Base-by-base conservation (phyloP, 2,797 vertebrate species). In the Alexandromys oeconomus region DNA sequence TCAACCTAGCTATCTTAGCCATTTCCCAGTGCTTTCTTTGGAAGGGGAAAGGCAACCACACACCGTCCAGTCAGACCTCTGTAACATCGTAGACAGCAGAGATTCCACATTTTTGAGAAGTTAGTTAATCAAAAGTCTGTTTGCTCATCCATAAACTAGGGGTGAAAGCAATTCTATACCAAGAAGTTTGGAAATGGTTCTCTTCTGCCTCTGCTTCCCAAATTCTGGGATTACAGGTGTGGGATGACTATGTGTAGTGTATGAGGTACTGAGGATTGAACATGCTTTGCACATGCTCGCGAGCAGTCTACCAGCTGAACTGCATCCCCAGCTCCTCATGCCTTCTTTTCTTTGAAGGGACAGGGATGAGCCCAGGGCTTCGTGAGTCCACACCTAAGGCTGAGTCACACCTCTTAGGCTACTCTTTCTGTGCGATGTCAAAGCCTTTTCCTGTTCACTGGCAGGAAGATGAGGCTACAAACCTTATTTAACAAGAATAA, bases 101-200 rank as follows among this genome's bases (percentile, higher is more conserved):
- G 80, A 87, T 69, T 71, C 57, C 61, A 82, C 43, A 48, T 17
- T 37, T 87, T 78, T 57, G 34, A 89, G 17, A 76, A 91, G 76
- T 63, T 40, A 54, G 15, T 69, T 65, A 92, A 76, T 54, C 13
- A 15, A 29, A 40, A 61, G 88, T 29, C 85, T 63, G 73, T 91
- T 94, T 94, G 51, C 69, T 79, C 74, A 65, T 71, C 81, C 74
- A 61, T 71, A 93, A 93, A 89, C 90, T 61, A 40, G 73, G 61
- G 65, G 34, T 88, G 37, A 91, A 65, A 78, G 85, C 12, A 63
- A 43, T 76, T 43, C 31, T 78, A 27, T 46, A 10, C 0, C 57
- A 81, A 89, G 81, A 46, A 57, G 13, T 46, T 81, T 84, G 54
- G n/a, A 81, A 37, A 74, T 59, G 54, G 15, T 11, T 59, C 57